Conservation (phyloP, 2,888 invertebrate species). For the Lasioglossum zephyrum region DNA sequence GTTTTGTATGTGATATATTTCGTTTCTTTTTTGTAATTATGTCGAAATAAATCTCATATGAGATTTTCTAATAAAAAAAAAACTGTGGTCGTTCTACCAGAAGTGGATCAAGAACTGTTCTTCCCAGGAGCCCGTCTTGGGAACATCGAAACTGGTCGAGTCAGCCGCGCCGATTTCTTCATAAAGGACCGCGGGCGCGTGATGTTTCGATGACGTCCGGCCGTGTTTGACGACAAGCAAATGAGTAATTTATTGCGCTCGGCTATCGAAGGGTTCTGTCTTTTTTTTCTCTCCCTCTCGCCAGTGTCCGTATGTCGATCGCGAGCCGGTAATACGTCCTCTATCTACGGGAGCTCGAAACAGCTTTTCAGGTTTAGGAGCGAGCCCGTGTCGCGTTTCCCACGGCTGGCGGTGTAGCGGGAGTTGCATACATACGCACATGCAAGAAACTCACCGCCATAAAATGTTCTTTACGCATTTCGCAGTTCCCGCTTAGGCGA, state of each 20-base stretch:
- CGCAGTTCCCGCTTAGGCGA: conserved; percentile 56
- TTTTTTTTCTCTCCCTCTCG: background rate
- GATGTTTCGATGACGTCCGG: conserved; percentile 52
- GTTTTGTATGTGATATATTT: too few species aligned
- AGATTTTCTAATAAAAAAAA: background rate
- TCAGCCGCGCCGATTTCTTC: conserved; percentile 41
- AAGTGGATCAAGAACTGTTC: background rate
- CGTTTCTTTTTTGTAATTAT: too few species aligned
- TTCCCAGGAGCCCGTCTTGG: background rate
- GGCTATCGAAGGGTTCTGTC: conserved; percentile 15
- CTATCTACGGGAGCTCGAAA: conserved; percentile 67
- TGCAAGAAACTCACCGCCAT: conserved; percentile 65
- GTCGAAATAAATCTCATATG: too few species aligned
- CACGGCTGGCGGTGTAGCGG: conserved; percentile 71
- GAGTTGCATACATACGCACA: conserved; percentile 63
- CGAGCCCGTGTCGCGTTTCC: conserved; percentile 77
- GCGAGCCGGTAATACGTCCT: conserved; percentile 50
- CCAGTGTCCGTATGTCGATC: conserved; percentile 18
- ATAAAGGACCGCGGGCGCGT: conserved; percentile 27
- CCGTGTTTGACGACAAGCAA: conserved; percentile 62
- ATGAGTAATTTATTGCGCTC: conserved; percentile 68
- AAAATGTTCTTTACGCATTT: conserved; percentile 66
- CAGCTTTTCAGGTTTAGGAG: conserved; percentile 72
- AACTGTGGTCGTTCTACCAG: background rate
- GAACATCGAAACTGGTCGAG: conserved; percentile 28